Base-by-base conservation (phyloP, 2,113 vertebrate genomes). In the Alligator mississippiensis region DNA sequence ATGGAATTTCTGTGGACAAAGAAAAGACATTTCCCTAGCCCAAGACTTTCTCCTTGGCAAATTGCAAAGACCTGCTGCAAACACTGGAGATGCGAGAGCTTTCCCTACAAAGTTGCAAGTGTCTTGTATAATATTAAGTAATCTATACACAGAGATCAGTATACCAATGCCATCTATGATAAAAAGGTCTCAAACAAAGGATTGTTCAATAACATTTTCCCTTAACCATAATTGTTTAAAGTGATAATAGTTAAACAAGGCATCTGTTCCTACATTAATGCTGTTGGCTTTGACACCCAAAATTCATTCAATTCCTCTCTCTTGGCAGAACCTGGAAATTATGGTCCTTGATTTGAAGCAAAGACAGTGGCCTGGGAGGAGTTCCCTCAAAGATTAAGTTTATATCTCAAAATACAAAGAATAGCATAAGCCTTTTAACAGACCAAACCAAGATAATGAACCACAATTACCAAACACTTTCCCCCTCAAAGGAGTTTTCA, bases 181-280 rank as follows among this genome's bases (percentile, higher is more conserved):
- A 6, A 72, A 64, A 72, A 90, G 21, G n/a, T 34, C 85, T 9
- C 59, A 60, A 59, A 74, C 0, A 66, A 2, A 6, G 7, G 28
- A 34, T 5, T 57, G 4, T 13, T 63, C 61, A 58, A 64, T 77
- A 82, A 57, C 22, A 18, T 63, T 19, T 63, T 54, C 85, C 72
- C 61, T 91, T 1, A 1, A 63, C 24, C 9, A 34, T 82, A 70
- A 59, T 81, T 81, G 61, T 22, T n/a, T 15, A 85, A 89, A 60
- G 4, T 77, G 70, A 78, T n/a, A 82, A 83, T 70, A 89, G 24
- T 28, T 5, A 59, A 12, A 83, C 82, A 90, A 89, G 76, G 14
- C 80, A 82, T 94, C 87, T 72, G 90, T 85, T 90, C 92, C 63
- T 92, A 90, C 88, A 94, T 95, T 94, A 96, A 79, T 94, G 89